These are phyloP conservation scores for Lysandra coridon DNA, from an alignment of 2,888 invertebrate genomes.

Conservation along the genomic window DNA sequence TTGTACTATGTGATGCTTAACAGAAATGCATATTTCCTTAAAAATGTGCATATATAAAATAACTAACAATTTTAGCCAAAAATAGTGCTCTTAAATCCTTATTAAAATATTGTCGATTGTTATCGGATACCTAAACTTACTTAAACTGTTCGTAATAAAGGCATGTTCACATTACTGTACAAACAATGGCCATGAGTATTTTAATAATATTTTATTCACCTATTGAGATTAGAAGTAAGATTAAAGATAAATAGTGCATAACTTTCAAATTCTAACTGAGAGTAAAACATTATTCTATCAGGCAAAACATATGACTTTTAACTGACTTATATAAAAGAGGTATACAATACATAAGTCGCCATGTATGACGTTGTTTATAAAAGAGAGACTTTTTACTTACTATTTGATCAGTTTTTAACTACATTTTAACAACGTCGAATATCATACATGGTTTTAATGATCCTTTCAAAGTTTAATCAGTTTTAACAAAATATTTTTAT, in stretches of 20 bases:
- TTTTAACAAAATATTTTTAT: not conserved
- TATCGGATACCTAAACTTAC: slow-evolving; percentile 15
- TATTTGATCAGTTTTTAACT: not conserved
- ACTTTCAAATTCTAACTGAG: not conserved
- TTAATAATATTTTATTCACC: not conserved
- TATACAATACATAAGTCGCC: not conserved
- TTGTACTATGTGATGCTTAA: slow-evolving; percentile 26
- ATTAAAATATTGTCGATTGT: slow-evolving; percentile 63
- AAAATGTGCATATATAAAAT: slow-evolving; percentile 28
- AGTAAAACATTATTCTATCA: not conserved
- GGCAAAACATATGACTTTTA: not conserved
- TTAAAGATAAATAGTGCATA: not conserved
- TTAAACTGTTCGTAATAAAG: slow-evolving; percentile 17
- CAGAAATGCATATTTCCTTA: slow-evolving; percentile 7
- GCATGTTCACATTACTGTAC: slow-evolving; percentile 19
- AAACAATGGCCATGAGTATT: slow-evolving; percentile 6
- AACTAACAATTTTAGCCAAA: slow-evolving; percentile 49
- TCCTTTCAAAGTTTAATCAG: not conserved
- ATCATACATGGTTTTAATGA: not conserved
- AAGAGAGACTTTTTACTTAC: not conserved
- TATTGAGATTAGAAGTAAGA: not conserved
- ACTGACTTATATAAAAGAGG: not conserved
- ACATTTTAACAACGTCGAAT: not conserved
- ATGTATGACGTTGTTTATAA: not conserved
- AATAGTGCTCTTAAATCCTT: slow-evolving; percentile 61